Evolutionary conservation across 1,140 invertebrate species (phyloP).

Genomic region (Drosophila jambulina): DNA sequence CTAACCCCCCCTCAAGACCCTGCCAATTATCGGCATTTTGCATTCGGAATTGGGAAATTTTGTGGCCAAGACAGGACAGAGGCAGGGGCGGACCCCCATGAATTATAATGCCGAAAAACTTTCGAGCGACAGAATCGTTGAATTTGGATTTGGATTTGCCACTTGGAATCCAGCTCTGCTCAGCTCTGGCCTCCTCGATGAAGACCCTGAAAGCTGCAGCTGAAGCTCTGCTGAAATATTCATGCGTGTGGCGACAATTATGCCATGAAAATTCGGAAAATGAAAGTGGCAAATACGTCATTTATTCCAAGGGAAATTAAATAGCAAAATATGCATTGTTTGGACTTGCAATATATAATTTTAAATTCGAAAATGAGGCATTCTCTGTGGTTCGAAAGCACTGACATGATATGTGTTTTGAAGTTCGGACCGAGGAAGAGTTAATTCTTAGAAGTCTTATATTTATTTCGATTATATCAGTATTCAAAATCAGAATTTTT

Average conservation of each 20-base stretch:
- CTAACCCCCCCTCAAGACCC: background rate
- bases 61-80: conserved; percentile 25
- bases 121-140: conserved; percentile 43
- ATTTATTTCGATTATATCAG: too few relatives aligned
- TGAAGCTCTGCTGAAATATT: conserved; percentile 54
- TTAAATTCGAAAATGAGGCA: too few relatives aligned
- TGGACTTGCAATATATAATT: too few relatives aligned
- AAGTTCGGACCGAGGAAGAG: too few relatives aligned
- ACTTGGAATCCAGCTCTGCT: conserved; percentile 12
- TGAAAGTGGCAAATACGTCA: background rate
- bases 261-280: conserved; percentile 23
- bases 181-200: background rate
- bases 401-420: too few relatives aligned
- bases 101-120: conserved; percentile 72
- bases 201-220: background rate
- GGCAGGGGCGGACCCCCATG: conserved; percentile 40
- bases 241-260: conserved; percentile 57
- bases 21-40: conserved; percentile 56
- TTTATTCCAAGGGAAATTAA: conserved; percentile 6
- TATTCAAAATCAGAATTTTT: too few relatives aligned
- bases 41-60: conserved; percentile 24
- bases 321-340: conserved; percentile 40
- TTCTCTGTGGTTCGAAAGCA: too few relatives aligned
- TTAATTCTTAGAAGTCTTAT: too few relatives aligned
- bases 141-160: conserved; percentile 24